Base-by-base conservation (phyloP, 2,888 invertebrate species). In the Drosophila limbata region DNA sequence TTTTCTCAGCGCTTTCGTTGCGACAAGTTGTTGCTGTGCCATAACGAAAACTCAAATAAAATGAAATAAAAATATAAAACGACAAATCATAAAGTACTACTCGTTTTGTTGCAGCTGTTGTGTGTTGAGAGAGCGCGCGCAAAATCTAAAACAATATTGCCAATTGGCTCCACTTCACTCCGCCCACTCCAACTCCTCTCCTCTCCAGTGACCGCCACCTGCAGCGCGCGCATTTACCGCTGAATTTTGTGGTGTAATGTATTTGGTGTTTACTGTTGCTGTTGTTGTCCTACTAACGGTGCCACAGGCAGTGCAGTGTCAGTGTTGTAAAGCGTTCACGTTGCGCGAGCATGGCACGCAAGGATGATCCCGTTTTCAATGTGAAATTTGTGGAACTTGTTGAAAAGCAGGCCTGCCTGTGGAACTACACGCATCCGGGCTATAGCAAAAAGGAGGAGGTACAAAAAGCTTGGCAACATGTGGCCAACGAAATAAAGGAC, bases 311-410 rank as follows among this genome's bases (percentile, higher is more conserved):
- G 37, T 37, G 37, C 37, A 37, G 35, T 15, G 66, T 33, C 67
- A 77, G 80, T 79, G 75, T 65, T 76, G 77, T 21, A 68, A 69
- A 72, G 50, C 71, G 62, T 44, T 42, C 60, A 47, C 47, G 35
- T 48, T 69, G 62, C 53, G 59, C 44, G 40, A 61, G 69, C 69
- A 91, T 91, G 88, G 88, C 87, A 33, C 91, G 91, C 77, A 91
- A 91, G 90, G 91, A 91, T 74, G 91, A 91, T 91, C 91, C 91
- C 69, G 91, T 91, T 51, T 91, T 91, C 76, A 91, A 91, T 85
- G 91, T 91, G 59, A 89, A 90, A 68, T 91, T 91, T 68, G 91
- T 91, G 76, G 91, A 91, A 77, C 86, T 91, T 61, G 91, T 91
- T 63, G 91, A 91, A 68, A 78, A 78, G 35, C 90, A 91, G 74